A percentile compares a stretch with the other conserved stretches of the same genome.
Conservation (phyloP, 2,888 invertebrate genomes). For the Sminthurides aquaticus region DNA sequence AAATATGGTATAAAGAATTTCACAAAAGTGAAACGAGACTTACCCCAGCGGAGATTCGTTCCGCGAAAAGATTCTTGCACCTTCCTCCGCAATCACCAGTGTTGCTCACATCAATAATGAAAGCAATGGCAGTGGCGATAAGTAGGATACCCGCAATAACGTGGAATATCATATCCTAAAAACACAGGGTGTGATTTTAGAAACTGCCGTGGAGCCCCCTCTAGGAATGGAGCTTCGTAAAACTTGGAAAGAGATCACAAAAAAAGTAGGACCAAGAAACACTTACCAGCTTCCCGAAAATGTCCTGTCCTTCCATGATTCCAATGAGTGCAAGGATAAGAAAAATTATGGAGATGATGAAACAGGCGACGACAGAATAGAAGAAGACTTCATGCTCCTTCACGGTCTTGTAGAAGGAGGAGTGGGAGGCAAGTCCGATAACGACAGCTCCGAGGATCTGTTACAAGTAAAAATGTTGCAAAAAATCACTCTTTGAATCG, state of each 20-base stretch:
- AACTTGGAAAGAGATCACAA: too few species aligned
- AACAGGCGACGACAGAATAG: slow-evolving; percentile 31
- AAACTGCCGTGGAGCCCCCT: too few species aligned
- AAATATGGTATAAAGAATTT: too few species aligned
- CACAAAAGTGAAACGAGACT: slow-evolving; percentile 11
- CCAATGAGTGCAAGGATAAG: slow-evolving; percentile 31
- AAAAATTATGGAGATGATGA: slow-evolving; percentile 34
- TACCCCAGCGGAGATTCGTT: slow-evolving; percentile 37
- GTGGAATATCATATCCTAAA: slow-evolving; percentile 38
- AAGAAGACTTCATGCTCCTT: slow-evolving; percentile 37
- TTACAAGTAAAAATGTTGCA: not conserved
- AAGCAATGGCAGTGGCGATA: slow-evolving; percentile 33
- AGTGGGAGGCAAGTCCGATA: slow-evolving; percentile 12
- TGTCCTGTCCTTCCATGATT: slow-evolving; percentile 33
- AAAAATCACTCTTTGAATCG: not conserved
- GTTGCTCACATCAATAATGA: slow-evolving; percentile 36
- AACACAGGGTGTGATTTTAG: too few species aligned
- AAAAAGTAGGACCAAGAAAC: too few species aligned
- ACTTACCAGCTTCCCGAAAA: slow-evolving; percentile 35
- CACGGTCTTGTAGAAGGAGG: slow-evolving; percentile 16
- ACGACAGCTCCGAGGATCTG: slow-evolving; percentile 19
- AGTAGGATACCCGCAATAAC: slow-evolving; percentile 31
- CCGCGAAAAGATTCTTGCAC: slow-evolving; percentile 28
- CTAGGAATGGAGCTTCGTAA: too few species aligned
- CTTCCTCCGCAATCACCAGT: slow-evolving; percentile 14